Conservation (phyloP, 2,888 invertebrate species). For the Eucera pruinosa region DNA sequence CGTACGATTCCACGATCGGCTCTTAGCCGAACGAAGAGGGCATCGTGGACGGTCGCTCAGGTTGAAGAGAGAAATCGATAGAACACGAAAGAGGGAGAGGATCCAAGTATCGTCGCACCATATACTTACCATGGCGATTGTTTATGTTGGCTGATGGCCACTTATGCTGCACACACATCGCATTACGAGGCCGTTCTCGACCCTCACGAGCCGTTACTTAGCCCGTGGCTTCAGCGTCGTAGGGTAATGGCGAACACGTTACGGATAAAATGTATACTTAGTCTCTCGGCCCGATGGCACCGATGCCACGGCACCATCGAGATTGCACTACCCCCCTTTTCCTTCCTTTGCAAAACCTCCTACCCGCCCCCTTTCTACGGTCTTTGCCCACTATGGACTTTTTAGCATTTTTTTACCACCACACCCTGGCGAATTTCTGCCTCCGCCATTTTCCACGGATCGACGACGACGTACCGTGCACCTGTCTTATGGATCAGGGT, state of each 20-base stretch:
- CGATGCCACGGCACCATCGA: conserved; percentile 66
- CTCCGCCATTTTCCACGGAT: conserved; percentile 47
- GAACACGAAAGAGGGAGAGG: conserved; percentile 52
- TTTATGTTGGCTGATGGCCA: conserved; percentile 85
- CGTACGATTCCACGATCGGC: conserved; percentile 63
- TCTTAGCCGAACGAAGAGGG: conserved; percentile 7
- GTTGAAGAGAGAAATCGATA: conserved; percentile 48
- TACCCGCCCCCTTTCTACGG: neutral
- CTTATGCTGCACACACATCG: conserved; percentile 83
- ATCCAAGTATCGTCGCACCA: conserved; percentile 76
- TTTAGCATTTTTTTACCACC: conserved; percentile 14
- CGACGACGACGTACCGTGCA: conserved; percentile 44
- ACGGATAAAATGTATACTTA: conserved; percentile 84
- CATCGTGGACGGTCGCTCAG: conserved; percentile 32
- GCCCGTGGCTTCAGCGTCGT: conserved; percentile 81
- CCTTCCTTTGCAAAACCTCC: conserved; percentile 15
- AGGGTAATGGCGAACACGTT: conserved; percentile 84
- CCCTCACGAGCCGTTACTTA: conserved; percentile 80
- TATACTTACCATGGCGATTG: conserved; percentile 84
- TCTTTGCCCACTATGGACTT: no score
- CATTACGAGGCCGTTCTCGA: conserved; percentile 77
- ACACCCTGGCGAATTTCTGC: conserved; percentile 37
- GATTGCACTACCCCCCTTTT: conserved; percentile 57
- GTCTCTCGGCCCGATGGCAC: conserved; percentile 75
- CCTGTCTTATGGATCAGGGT: conserved; percentile 33